Percentiles rank a stretch among this genome's conserved stretches.
Conservation (phyloP, 92 coral and sea anemone species). For the Epizoanthus stellaris region DNA sequence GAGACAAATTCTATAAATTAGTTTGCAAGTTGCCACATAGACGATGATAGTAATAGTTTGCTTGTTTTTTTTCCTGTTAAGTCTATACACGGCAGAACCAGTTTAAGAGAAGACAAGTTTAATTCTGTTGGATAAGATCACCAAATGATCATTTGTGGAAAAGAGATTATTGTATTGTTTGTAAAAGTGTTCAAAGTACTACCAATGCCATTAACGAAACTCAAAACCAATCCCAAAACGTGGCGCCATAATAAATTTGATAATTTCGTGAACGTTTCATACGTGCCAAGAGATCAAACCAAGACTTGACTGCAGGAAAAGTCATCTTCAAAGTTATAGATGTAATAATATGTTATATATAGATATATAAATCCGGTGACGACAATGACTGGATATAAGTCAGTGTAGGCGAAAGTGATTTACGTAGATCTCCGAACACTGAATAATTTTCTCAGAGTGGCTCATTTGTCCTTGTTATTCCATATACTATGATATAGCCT, state of each 20-base stretch:
- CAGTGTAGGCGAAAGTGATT: not conserved
- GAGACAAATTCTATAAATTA: no score
- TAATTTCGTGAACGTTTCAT: not conserved
- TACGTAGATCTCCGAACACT: not conserved
- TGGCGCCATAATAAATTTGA: not conserved
- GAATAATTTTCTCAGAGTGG: not conserved
- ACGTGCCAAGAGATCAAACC: not conserved
- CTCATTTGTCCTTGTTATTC: not conserved
- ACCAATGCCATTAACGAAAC: not conserved
- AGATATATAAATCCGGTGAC: not conserved
- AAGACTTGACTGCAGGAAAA: not conserved
- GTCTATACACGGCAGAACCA: not conserved
- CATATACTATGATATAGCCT: not conserved
- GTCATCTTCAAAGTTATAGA: not conserved
- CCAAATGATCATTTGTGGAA: not conserved
- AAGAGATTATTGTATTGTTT: not conserved
- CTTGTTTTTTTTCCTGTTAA: not conserved
- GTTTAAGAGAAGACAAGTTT: not conserved
- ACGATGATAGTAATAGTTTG: no score
- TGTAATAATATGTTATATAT: no score
- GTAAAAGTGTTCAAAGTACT: not conserved
- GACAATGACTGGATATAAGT: not conserved
- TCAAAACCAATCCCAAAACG: slow-evolving; percentile 3
- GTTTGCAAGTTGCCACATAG: not conserved
- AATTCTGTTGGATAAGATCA: not conserved